Evolutionary conservation across 2,113 vertebrate genomes (phyloP).

Genomic region (Plotosus lineatus): DNA sequence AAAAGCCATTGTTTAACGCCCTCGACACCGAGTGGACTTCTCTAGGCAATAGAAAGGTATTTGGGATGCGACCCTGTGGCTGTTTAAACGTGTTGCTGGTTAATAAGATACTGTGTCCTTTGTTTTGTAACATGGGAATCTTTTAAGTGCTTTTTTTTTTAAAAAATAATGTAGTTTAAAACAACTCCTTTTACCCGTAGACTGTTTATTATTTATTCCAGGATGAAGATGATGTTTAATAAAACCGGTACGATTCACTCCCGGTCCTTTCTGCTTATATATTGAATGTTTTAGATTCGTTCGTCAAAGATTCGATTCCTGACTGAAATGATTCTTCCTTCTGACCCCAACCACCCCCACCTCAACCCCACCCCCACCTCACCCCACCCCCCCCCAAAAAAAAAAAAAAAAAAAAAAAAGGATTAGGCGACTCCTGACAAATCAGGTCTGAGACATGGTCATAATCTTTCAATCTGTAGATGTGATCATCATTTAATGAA

Average conservation of each 20-base stretch:
- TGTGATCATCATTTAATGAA: neutral
- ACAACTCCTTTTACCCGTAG: too few relatives aligned
- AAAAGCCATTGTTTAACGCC: neutral
- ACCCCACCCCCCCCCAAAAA: neutral
- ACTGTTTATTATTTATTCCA: neutral
- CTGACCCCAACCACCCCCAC: neutral
- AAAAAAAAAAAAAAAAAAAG: too few relatives aligned
- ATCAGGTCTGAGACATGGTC: neutral
- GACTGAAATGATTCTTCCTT: neutral
- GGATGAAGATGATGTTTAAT: neutral
- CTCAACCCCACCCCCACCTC: neutral
- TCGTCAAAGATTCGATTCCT: neutral
- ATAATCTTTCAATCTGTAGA: neutral
- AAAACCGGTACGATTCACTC: neutral
- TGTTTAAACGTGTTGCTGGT: neutral
- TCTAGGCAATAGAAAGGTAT: neutral
- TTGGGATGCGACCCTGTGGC: neutral
- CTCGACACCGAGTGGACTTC: neutral
- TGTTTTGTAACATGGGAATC: neutral
- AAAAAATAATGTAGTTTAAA: too few relatives aligned
- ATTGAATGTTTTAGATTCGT: neutral
- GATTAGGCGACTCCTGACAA: neutral
- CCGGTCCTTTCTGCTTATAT: neutral
- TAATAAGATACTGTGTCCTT: too few relatives aligned
- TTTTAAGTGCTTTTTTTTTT: neutral